A percentile compares a stretch with the other conserved stretches of the same genome.
Conservation (phyloP, 2,113 vertebrate species). For the Mesitornis unicolor region DNA sequence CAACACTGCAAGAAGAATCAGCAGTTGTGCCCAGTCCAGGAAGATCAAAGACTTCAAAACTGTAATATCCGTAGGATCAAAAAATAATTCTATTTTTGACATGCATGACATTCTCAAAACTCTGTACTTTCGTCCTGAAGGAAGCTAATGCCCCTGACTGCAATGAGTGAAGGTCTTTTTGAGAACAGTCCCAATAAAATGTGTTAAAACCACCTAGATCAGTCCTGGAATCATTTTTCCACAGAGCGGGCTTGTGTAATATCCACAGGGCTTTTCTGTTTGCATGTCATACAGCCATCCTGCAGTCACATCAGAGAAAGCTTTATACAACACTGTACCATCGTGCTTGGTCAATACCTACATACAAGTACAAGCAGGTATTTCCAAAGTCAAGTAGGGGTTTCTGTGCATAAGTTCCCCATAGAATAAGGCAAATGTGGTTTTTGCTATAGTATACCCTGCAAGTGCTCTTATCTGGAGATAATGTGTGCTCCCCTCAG, state of each 20-base stretch:
- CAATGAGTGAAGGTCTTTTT: background rate
- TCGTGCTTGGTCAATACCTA: background rate
- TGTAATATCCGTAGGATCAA: background rate
- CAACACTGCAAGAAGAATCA: background rate
- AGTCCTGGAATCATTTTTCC: background rate
- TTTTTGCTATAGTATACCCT: background rate
- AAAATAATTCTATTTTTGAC: background rate
- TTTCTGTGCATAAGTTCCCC: background rate
- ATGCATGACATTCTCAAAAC: background rate
- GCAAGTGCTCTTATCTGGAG: background rate
- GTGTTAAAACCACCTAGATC: background rate
- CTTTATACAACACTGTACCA: background rate
- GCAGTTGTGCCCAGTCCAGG: background rate
- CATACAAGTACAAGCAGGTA: background rate
- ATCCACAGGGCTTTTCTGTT: background rate
- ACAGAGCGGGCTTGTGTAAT: background rate
- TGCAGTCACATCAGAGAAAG: background rate
- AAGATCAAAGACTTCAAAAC: background rate
- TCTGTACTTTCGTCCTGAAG: background rate
- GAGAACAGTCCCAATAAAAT: background rate
- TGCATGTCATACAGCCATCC: background rate
- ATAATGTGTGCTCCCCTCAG: background rate
- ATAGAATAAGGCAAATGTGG: background rate
- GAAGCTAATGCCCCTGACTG: background rate
- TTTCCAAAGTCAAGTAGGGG: background rate